Percentiles rank a stretch among this genome's conserved stretches.
phyloP scores from a whole-genome alignment of 2,113 vertebrate genomes.

The Cranoglanis bouderius region DNA sequence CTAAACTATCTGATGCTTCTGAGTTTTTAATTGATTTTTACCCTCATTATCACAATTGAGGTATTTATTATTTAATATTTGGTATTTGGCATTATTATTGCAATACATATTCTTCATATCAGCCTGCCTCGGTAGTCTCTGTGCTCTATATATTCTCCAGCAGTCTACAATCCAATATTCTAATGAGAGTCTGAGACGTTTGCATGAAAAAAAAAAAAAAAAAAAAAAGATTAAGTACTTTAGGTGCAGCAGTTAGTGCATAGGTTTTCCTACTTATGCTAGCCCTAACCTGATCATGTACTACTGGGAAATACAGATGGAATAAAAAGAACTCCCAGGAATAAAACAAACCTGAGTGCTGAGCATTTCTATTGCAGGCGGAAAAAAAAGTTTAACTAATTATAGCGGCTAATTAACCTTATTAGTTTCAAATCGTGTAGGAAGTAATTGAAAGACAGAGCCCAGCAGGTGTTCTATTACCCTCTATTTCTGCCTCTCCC shows the following conservation, averaged over 20 bases:
- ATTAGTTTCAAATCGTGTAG: slow-evolving; percentile 55
- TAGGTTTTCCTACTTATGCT: slow-evolving; percentile 11
- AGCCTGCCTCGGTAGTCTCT: too few species aligned
- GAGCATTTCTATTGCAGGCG: slow-evolving; percentile 21
- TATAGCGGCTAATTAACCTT: slow-evolving; percentile 62
- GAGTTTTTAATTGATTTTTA: neutral
- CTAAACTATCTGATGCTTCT: neutral
- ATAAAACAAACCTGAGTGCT: slow-evolving; percentile 10
- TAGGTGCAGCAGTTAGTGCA: neutral
- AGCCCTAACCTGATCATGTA: slow-evolving; percentile 13
- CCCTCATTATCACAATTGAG: neutral
- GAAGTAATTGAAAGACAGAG: slow-evolving; percentile 57
- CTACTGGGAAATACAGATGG: slow-evolving; percentile 31
- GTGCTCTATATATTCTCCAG: neutral
- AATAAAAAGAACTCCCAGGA: slow-evolving; percentile 36
- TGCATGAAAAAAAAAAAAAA: slow-evolving; percentile 14
- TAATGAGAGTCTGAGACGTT: neutral
- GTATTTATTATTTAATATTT: too few species aligned
- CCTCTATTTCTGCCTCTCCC: slow-evolving; percentile 29
- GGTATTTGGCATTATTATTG: neutral
- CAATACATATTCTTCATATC: neutral
- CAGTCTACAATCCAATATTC: slow-evolving; percentile 16
- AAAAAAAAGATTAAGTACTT: neutral
- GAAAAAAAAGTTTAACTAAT: slow-evolving; percentile 55
- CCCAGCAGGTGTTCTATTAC: slow-evolving; percentile 60